Evolutionary conservation across 2,113 vertebrate species (phyloP), one percentile per base, ranked within the genome.

Genomic region (Rhinoptilus africanus): DNA sequence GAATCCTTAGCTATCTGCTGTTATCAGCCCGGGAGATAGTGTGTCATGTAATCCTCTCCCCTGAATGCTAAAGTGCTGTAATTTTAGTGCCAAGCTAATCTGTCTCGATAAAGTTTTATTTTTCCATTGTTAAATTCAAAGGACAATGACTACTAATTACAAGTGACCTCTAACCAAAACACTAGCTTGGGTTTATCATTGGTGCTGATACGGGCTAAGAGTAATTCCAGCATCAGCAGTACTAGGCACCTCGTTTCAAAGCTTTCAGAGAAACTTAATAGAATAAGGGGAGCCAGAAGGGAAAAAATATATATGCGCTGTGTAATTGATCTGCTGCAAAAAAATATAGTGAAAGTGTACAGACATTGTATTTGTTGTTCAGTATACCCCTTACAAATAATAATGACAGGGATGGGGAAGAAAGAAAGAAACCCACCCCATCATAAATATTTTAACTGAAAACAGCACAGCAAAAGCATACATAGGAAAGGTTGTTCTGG

Each of bases 61-160:
- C 79, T 91, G 93, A 96, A 92, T 88, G 77, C 84, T 93, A 24
- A 95, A 96, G 91, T 97, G 93, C 93, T 95, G 93, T 97, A 79
- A 96, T 86, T 96, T 95, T 95, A 92, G 92, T 89, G 85, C 83
- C 75, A 85, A 39, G 91, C 95, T 94, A 94, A 96, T 93, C 95
- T 81, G 67, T 94, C 47, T 14, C 39, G 83, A 90, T 78, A 74
- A 97, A 96, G 79, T 84, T 95, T 66, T 76, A 34, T 95, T 94
- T 91, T 91, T 93, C 83, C 47, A 76, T 96, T 97, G 93, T 92
- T 88, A 72, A 91, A 89, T 79, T 96, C 79, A 79, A 93, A 95
- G 88, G 93, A 82, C 81, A 56, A 79, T 91, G 87, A 75, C 88
- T 93, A 76, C 97, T 96, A 96, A 88, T 96, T 86, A 96, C 89